Evolutionary conservation across 1,140 invertebrate species (phyloP).

Genomic region (Hypothenemus hampei): DNA sequence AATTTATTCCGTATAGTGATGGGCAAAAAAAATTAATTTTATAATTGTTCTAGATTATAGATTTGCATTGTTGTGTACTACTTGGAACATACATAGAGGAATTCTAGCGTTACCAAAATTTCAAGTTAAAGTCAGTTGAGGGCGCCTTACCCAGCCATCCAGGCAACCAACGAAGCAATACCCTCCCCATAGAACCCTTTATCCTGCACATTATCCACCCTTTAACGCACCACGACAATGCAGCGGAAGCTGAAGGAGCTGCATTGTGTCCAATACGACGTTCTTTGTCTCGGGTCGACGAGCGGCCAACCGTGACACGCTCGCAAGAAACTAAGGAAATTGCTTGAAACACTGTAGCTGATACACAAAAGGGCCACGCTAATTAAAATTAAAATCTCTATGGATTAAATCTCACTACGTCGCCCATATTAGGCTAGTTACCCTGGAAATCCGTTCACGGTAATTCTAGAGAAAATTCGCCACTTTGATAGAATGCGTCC

Average conservation of each 20-base stretch:
- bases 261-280: slow-evolving; percentile 44
- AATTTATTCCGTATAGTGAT: too few species aligned
- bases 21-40: too few species aligned
- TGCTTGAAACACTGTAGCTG: slow-evolving; percentile 43
- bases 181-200: slow-evolving; percentile 36
- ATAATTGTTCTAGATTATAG: too few species aligned
- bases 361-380: slow-evolving; percentile 42
- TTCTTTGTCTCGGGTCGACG: slow-evolving; percentile 42
- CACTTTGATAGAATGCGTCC: slow-evolving; percentile 1
- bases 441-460: slow-evolving; percentile 11
- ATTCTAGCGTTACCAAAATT: neutral
- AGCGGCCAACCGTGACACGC: slow-evolving; percentile 44
- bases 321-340: slow-evolving; percentile 41
- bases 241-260: slow-evolving; percentile 45
- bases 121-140: neutral
- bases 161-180: too few species aligned
- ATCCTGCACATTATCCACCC: slow-evolving; percentile 44
- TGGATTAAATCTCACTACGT: slow-evolving; percentile 23
- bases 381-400: slow-evolving; percentile 43
- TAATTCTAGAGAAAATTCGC: neutral
- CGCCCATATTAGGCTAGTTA: slow-evolving; percentile 17
- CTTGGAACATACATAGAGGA: too few species aligned
- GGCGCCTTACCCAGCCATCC: too few species aligned
- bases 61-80: too few species aligned
- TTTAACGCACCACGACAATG: slow-evolving; percentile 47